Evolutionary conservation across 1,140 invertebrate genomes (phyloP), one percentile per base, ranked within the genome.

Genomic region (Chionoecetes opilio): DNA sequence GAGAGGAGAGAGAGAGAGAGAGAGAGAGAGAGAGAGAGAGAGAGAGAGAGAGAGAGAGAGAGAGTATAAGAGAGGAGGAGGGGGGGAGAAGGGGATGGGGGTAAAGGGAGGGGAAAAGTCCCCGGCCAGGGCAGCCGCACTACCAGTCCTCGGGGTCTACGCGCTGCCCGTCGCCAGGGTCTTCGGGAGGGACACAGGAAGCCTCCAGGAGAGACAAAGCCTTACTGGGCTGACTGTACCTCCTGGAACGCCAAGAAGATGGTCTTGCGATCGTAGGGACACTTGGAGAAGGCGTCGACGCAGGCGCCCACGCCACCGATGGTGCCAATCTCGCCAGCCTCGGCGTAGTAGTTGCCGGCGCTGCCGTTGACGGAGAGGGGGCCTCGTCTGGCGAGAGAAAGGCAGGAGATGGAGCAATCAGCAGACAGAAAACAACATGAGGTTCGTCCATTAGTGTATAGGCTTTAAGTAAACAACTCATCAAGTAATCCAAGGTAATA

Each of bases 161-260:
- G 46, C 21, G 46, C 46, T 14, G 21, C 46, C 46, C 46, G 21
- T 53, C 46, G 21, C 46, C 46, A 17, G 46, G 8, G 2, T 41
- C 14, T 41, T 41, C 38, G 3, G 3, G 3, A 41, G 38, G 14
- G 5, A 41, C 38, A 6, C 14, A n/a, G 38, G 38, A 41, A 14
- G 38, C 14, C 38, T 41, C 3, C 21, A 75, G 35, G 26, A 46
- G 75, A 32, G 29, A 41, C 37, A 34, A 3, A 91, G 38, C 53
- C 8, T 75, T 14, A 41, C 91, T 93, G 82, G 31, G 63, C 34
- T 6, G 38, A 84, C 91, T 93, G n/a, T 3, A 82, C 26, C 14
- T 85, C 35, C 37, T 93, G 32, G 91, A 84, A 93, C 17, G 91
- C 91, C 82, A 93, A 38, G 82, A 93, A 93, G 82, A 93, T 82